Evolutionary conservation across 37 sponge, comb jelly and placozoan species (phyloP).

Genomic region (Haliclona indistincta): DNA sequence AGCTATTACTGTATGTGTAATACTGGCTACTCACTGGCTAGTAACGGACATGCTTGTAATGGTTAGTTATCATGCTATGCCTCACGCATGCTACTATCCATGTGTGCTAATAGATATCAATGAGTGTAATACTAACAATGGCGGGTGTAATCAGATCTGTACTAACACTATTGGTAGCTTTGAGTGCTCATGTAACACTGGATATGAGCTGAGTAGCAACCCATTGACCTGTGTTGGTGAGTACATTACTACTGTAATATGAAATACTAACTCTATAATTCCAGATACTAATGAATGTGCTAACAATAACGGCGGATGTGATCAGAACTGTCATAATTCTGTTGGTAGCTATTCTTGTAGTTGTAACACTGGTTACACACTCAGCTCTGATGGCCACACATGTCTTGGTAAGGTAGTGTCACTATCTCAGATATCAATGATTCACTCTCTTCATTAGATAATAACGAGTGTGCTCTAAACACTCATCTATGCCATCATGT

Average conservation of each 20-base stretch:
- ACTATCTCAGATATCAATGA: too few species aligned
- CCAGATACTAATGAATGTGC: constrained; percentile 39
- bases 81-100: not conserved
- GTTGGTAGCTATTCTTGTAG: constrained; percentile 6
- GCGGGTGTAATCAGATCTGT: constrained; percentile 30
- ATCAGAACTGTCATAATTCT: not conserved
- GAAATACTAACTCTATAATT: not conserved
- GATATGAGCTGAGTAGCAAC: constrained; percentile 13
- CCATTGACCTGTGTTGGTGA: constrained; percentile 17
- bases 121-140: constrained; percentile 15
- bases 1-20: constrained; percentile 45
- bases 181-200: constrained; percentile 32
- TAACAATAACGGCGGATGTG: constrained; percentile 7
- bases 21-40: constrained; percentile 24
- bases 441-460: too few species aligned
- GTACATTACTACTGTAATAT: not conserved
- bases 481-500: constrained; percentile 6
- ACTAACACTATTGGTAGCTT: constrained; percentile 35
- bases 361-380: constrained; percentile 1
- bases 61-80: constrained; percentile 12
- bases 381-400: constrained; percentile 8
- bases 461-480: constrained; percentile 8
- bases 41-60: constrained; percentile 9
- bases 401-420: constrained; percentile 19
- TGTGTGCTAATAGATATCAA: constrained; percentile 23